Conservation (phyloP, 2,888 invertebrate species). For the Gibbula magus region DNA sequence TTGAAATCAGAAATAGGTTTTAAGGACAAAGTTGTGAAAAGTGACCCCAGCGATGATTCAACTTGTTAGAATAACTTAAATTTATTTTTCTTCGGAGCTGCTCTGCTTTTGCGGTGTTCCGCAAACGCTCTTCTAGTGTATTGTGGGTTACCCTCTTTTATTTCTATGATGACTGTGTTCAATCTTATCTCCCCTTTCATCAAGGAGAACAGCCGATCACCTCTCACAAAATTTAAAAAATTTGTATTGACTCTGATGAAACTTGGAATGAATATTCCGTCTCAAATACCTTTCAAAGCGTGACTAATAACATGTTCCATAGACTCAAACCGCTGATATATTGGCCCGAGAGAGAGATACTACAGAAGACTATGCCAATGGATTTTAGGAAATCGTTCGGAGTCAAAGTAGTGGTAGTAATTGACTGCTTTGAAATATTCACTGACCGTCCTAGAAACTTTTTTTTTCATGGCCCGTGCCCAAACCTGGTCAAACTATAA, state of each 20-base stretch:
- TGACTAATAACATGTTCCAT: not conserved
- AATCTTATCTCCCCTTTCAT: not conserved
- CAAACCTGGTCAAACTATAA: too few species aligned
- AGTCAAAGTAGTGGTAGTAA: slow-evolving; percentile 31
- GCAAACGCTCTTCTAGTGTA: too few species aligned
- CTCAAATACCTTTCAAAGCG: too few species aligned
- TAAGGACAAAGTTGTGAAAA: too few species aligned
- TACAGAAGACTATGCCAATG: slow-evolving; percentile 29
- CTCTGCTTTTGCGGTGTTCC: too few species aligned
- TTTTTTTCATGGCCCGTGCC: slow-evolving; percentile 30
- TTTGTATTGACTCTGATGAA: not conserved
- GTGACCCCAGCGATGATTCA: too few species aligned
- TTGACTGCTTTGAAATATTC: slow-evolving; percentile 39
- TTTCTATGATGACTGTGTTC: not conserved
- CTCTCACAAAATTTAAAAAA: not conserved
- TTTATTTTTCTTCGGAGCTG: too few species aligned
- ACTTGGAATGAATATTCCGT: too few species aligned
- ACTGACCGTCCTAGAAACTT: slow-evolving; percentile 42
- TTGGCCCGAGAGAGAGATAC: slow-evolving; percentile 23
- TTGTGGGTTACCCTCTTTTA: not conserved
- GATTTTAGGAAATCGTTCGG: slow-evolving; percentile 27
- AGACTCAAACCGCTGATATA: not conserved
- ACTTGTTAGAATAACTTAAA: too few species aligned
- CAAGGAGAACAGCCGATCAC: too few species aligned
- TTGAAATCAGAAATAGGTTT: too few species aligned